Base-by-base conservation (phyloP, 2,797 vertebrate genomes). In the Leuciscus waleckii region DNA sequence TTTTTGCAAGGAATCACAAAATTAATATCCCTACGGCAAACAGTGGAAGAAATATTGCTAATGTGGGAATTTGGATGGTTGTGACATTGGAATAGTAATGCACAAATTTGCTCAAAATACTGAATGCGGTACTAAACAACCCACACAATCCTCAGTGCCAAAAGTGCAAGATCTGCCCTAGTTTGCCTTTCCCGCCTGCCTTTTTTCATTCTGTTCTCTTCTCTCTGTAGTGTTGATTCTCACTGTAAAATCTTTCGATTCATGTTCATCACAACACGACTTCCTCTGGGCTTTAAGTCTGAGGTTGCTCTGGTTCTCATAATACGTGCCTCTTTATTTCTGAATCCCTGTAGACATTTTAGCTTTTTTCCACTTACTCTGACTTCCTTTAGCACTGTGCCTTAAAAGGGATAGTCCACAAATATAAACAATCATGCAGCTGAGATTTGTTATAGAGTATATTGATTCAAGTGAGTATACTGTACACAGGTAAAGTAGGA, bases 11-110 rank as follows among this genome's bases (percentile, higher is more conserved):
- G 84, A 90, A 87, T 87, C 10, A 5, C 77, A 82, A 54, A 75
- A 79, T 74, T 10, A 77, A 81, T 84, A 84, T 76, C 77, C 77
- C 82, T 67, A 86, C 84, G 88, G 91, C 85, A 90, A 86, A 91
- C 86, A 86, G 85, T 81, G 56, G 49, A 77, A 82, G 39, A 70
- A 29, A 85, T 49, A 49, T 73, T 56, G 70, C 85, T 63, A 83
- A 49, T 19, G 9, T 56, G 74, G 54, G 85, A 89, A 86, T 86
- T 81, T 39, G 26, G 86, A 86, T 92, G 84, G 91, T 89, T 89
- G 87, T 84, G 85, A 84, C 85, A 37, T 51, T 69, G 78, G 76
- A 88, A 92, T 91, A 88, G 90, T 61, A 63, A 61, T 58, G 46
- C 56, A 43, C 46, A 67, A 23, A 88, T 82, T 70, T 86, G 73